Conservation (phyloP, 2,888 invertebrate genomes). For the Vesta saturnalis region DNA sequence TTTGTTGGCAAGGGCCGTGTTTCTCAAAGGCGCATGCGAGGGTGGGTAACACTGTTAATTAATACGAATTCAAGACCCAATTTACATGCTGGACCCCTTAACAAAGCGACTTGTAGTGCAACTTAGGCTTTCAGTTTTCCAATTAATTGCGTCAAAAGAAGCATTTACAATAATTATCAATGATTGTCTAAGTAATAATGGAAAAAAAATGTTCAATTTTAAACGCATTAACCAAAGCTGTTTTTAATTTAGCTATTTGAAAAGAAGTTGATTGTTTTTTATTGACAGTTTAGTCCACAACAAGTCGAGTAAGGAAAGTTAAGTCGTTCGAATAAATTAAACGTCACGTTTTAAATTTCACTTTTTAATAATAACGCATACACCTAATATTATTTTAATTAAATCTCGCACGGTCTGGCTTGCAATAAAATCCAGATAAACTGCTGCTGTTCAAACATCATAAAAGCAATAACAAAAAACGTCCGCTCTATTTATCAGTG, state of each 20-base stretch:
- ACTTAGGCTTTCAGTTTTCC: constrained; percentile 27
- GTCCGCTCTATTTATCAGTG: constrained; percentile 60
- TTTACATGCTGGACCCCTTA: constrained; percentile 53
- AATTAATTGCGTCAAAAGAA: constrained; percentile 31
- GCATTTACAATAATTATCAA: constrained; percentile 26
- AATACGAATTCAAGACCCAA: constrained; percentile 58
- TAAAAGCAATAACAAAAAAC: constrained; percentile 52
- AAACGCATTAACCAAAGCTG: neutral
- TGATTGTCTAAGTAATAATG: constrained; percentile 13
- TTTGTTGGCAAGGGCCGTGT: constrained; percentile 56
- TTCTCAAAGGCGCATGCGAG: constrained; percentile 53
- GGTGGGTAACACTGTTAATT: constrained; percentile 55
- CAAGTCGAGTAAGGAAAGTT: constrained; percentile 17
- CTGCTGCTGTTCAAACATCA: constrained; percentile 54
- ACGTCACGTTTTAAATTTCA: constrained; percentile 41
- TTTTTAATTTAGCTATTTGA: neutral
- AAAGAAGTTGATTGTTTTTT: neutral
- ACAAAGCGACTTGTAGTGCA: constrained; percentile 43
- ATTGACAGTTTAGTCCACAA: constrained; percentile 13
- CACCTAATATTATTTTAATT: constrained; percentile 47
- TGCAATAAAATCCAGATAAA: constrained; percentile 51
- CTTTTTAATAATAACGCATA: constrained; percentile 30
- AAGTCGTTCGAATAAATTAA: constrained; percentile 31
- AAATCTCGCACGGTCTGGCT: constrained; percentile 41
- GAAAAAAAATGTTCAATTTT: neutral